Conservation (phyloP, 2,888 invertebrate species). For the Morinoia aosen region DNA sequence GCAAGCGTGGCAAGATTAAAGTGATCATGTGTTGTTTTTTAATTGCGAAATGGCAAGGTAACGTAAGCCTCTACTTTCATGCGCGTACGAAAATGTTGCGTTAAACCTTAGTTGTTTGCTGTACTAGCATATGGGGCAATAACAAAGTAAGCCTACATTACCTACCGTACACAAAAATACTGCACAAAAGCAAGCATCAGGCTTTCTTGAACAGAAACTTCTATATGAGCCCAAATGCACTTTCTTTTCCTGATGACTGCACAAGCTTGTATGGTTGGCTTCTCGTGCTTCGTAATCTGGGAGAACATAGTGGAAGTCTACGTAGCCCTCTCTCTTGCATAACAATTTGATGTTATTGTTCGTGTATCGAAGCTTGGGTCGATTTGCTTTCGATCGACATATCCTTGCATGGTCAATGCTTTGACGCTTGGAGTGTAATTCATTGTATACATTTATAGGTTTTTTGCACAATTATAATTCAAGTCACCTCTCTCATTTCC, state of each 20-base stretch:
- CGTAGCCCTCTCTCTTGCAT: neutral
- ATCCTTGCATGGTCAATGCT: neutral
- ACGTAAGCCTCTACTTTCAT: neutral
- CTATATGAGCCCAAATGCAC: too few relatives aligned
- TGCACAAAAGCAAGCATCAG: too few relatives aligned
- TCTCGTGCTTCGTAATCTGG: neutral
- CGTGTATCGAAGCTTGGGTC: neutral
- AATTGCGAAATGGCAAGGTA: too few relatives aligned
- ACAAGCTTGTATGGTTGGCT: neutral
- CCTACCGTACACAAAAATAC: too few relatives aligned
- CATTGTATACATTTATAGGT: neutral
- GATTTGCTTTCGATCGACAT: neutral
- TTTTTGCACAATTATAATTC: neutral
- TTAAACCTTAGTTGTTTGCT: neutral
- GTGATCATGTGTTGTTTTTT: too few relatives aligned
- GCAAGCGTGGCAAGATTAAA: too few relatives aligned
- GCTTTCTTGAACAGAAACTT: too few relatives aligned
- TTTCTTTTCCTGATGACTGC: neutral
- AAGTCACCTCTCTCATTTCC: neutral
- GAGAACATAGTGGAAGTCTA: neutral
- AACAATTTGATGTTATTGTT: neutral
- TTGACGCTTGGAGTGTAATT: neutral
- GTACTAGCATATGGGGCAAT: neutral
- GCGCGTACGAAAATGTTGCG: neutral
- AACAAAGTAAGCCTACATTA: too few relatives aligned